Percentiles rank a stretch among this genome's conserved stretches.
Conservation (phyloP, 2,113 vertebrate species). For the Quiscalus mexicanus region DNA sequence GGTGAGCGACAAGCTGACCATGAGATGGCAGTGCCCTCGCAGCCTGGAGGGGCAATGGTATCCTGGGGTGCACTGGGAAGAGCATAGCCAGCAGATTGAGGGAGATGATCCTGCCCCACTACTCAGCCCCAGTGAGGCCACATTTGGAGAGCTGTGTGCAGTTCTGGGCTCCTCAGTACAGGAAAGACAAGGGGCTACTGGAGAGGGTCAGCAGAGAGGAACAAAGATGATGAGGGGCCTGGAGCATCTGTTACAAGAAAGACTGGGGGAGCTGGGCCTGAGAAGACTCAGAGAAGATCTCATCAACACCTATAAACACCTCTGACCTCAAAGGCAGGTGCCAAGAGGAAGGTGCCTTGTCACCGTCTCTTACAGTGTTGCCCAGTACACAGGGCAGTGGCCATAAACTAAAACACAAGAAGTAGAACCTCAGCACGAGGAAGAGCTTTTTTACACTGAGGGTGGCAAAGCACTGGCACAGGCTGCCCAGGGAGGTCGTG, state of each 20-base stretch:
- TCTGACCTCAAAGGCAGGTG: neutral
- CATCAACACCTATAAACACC: neutral
- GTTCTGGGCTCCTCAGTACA: neutral
- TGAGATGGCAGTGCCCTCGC: neutral
- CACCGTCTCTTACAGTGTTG: neutral
- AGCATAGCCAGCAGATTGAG: neutral
- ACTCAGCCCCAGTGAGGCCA: neutral
- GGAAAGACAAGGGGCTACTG: neutral
- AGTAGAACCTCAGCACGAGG: neutral
- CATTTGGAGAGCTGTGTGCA: neutral
- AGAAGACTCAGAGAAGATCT: neutral
- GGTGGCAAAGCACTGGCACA: neutral
- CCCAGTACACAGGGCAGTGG: neutral
- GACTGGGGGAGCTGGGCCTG: neutral
- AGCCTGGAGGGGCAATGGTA: neutral
- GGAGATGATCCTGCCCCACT: neutral
- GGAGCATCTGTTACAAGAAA: accelerated
- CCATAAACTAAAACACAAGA: neutral
- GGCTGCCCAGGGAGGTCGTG: neutral
- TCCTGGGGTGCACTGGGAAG: neutral
- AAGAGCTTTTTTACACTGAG: neutral
- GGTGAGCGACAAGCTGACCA: neutral
- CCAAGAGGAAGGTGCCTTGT: neutral
- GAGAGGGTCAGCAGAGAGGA: neutral
- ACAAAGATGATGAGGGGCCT: neutral